phyloP scores from a whole-genome alignment of 37 sponge, comb jelly and placozoan genomes.

The Tethya wilhelma region DNA sequence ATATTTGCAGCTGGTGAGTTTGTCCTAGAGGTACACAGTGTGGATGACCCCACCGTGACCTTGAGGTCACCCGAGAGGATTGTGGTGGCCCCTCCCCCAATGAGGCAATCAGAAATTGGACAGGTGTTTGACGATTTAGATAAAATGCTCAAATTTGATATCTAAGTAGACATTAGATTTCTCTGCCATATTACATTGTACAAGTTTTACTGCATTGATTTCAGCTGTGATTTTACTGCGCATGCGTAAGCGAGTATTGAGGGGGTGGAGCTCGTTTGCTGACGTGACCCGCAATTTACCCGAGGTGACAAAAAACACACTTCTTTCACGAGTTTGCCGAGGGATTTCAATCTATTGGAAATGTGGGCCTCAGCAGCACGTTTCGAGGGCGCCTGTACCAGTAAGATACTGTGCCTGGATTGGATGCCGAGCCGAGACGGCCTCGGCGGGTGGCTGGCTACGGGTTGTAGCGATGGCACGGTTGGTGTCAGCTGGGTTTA shows the following conservation, averaged over 20 bases:
- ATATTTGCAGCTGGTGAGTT: slow-evolving; percentile 80
- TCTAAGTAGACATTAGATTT: too few species aligned
- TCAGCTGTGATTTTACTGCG: too few species aligned
- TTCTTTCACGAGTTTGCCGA: too few species aligned
- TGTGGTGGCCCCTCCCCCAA: slow-evolving; percentile 66
- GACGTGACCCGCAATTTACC: not conserved
- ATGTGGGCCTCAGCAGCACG: slow-evolving; percentile 40
- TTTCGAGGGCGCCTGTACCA: not conserved
- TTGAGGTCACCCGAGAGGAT: slow-evolving; percentile 52
- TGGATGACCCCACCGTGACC: slow-evolving; percentile 15
- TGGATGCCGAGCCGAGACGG: slow-evolving; percentile 16
- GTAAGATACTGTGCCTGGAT: not conserved
- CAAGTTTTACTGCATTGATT: too few species aligned
- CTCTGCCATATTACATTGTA: too few species aligned
- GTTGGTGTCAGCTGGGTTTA: slow-evolving; percentile 38
- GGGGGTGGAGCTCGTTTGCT: slow-evolving; percentile 1
- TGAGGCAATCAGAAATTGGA: slow-evolving; percentile 65
- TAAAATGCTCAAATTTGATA: slow-evolving; percentile 62
- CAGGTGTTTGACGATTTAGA: slow-evolving; percentile 75
- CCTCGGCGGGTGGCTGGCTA: slow-evolving; percentile 47
- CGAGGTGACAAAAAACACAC: not conserved
- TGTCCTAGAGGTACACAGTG: slow-evolving; percentile 64
- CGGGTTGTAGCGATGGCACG: slow-evolving; percentile 20
- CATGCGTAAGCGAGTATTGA: too few species aligned
- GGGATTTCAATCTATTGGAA: too few species aligned